Evolutionary conservation across 2,113 vertebrate species (phyloP), one percentile per base, ranked within the genome.

Genomic region (Nothoprocta pentlandii): DNA sequence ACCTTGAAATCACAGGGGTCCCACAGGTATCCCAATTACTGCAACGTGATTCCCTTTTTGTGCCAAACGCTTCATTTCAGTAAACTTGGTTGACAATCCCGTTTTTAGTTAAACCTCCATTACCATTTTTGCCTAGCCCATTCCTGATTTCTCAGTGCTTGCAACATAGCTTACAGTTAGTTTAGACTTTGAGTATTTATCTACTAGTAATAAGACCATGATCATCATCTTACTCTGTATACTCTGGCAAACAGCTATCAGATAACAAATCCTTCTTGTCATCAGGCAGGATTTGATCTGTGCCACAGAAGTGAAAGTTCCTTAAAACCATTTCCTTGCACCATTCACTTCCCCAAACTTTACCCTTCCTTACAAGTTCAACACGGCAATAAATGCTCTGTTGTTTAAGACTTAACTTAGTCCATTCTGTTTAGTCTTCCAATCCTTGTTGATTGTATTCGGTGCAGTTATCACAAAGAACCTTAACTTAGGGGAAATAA

Each of bases 321-420:
- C 41, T 74, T 39, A 82, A 78, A 68, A 75, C 53, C 12, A 15
- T 88, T 74, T 91, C 6, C 87, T 74, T 54, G 4, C 56, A 21
- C 53, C 25, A 61, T 70, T 87, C 0, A 0, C 74, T 92, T 83
- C 10, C 51, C 8, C 19, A 16, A 14, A 58, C 0, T 0, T 79
- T 85, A 58, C 25, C 68, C 46, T 89, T 87, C 23, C 59, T 63
- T 87, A 32, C 32, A 67, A 67, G 19, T 69, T 70, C 56, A 82
- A 56, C 20, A 5, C n/a, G 77, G 54, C 39, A 87, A 61, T 67
- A 85, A 64, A 73, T 77, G 6, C 10, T 75, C 36, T 39, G 2
- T 54, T 87, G 54, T 62, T 85, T 51, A 77, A 87, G 32, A 42
- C 74, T 67, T 88, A 44, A 8, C 61, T 94, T 81, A 41, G 54